Conservation (phyloP, 2,888 invertebrate species). For the Phaonia tiefii region DNA sequence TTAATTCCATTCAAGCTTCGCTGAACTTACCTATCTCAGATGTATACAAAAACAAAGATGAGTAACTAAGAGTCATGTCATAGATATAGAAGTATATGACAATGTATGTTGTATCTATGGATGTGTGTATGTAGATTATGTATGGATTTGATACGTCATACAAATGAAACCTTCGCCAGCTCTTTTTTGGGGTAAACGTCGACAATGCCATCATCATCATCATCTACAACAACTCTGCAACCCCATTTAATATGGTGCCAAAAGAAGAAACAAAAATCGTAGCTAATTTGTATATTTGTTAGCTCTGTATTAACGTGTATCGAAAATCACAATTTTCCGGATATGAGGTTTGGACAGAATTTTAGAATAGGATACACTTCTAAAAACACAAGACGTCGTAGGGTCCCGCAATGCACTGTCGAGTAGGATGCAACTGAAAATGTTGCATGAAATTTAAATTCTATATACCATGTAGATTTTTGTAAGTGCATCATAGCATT, state of each 20-base stretch:
- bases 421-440: too few relatives aligned
- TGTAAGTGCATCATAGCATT: too few relatives aligned
- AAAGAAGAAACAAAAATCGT: neutral
- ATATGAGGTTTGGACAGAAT: too few relatives aligned
- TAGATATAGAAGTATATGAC: neutral
- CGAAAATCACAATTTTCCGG: too few relatives aligned
- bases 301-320: too few relatives aligned
- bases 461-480: too few relatives aligned
- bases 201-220: neutral
- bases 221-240: neutral
- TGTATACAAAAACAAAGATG: neutral
- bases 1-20: constrained; percentile 55
- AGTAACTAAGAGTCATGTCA: neutral
- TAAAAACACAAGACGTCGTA: too few relatives aligned
- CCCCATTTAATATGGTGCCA: neutral
- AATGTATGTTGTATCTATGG: too few relatives aligned
- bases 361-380: too few relatives aligned
- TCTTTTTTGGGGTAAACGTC: neutral
- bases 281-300: constrained; percentile 10
- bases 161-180: neutral
- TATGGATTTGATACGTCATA: constrained; percentile 1
- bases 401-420: too few relatives aligned
- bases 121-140: too few relatives aligned
- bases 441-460: too few relatives aligned
- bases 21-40: constrained; percentile 54